Evolutionary conservation across 2,888 invertebrate species (phyloP), one percentile per base, ranked within the genome.

Genomic region (Meliscaeva auricollis): DNA sequence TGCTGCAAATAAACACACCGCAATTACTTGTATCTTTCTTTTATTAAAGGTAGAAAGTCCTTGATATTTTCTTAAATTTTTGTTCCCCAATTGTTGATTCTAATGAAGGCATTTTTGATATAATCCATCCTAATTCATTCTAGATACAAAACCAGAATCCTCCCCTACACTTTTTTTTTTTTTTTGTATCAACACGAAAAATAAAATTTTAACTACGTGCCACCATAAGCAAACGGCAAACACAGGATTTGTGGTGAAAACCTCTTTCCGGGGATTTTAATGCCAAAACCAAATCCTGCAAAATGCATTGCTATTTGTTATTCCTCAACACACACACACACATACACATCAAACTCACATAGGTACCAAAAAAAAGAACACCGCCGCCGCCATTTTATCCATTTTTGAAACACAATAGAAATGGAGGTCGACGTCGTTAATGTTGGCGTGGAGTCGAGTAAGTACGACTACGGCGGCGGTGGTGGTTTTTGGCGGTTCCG

Each of bases 281-380:
- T 80, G 72, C 30, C 75, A 54, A 73, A 66, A 60, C 22, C 22
- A 75, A 72, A 79, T 79, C 66, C 75, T 66, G 38, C 46, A 70
- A 70, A 72, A 76, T 84, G 84, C 84, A 84, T 83, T 72, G 72
- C 70, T 30, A 70, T 80, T 72, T 72, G 60, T 76, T 56, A 46
- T 72, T 50, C 41, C 35, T 13, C 52, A 46, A 44, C 46, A 83
- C 20, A 22, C 22, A 50, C 17, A 26, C 2, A 3, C n/a, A 54
- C 35, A 13, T 13, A 64, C 0, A 32, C 17, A 46, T 9, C 9
- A 9, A n/a, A n/a, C n/a, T n/a, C n/a, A 38, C 38, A 11, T 9
- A 9, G 3, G 9, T 13, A 38, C 0, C 5, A 9, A 3, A 46
- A 62, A 0, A 32, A 30, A 22, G 1, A 22, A 15, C 13, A 17